Base-by-base conservation (phyloP, 2,113 vertebrate genomes). In the Physeter macrocephalus region DNA sequence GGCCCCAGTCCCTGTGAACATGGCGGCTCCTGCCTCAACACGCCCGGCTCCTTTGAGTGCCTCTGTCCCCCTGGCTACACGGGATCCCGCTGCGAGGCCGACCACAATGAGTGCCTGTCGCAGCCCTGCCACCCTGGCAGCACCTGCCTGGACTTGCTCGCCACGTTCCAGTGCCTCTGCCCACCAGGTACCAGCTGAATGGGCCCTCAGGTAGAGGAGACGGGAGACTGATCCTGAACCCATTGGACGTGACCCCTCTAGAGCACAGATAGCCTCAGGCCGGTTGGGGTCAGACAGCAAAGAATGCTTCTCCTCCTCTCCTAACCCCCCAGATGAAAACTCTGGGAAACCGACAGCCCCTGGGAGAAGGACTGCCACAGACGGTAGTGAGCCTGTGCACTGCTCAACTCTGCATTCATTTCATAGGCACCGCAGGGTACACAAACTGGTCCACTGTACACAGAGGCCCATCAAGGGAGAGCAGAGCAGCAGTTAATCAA, bases 1-100 rank as follows among this genome's bases (percentile, higher is more conserved):
- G 98, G 98, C 17, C 87, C 97, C 54, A 97, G 98, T 34, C 98
- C 97, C 71, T 98, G 98, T 39, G 98, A 98, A 72, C 98, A 98
- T 0, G 97, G 96, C 0, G 98, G 98, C 54, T 97, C 97, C 88
- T 98, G 98, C 49, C 84, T 97, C 83, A 98, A 98, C 94, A 98
- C 97, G 0, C 97, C 98, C 0, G 98, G 98, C 54, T 98, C 98
- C 71, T 98, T 98, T 80, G 12, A 93, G 85, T 98, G 98, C 62
- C 97, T 97, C 85, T 98, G 98, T 36, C 95, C 95, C 0, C 90
- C 94, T 2, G 98, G 98, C 23, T 98, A 98, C 97, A 98, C 97
- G 0, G 98, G 98, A 12, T 97, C 97, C 27, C 98, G 98, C 52
- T 98, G 98, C 0, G 98, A 98, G 57, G 87, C 96, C 0, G 94